Evolutionary conservation across 1,140 invertebrate species (phyloP).

Genomic region (Dendrolimus kikuchii): DNA sequence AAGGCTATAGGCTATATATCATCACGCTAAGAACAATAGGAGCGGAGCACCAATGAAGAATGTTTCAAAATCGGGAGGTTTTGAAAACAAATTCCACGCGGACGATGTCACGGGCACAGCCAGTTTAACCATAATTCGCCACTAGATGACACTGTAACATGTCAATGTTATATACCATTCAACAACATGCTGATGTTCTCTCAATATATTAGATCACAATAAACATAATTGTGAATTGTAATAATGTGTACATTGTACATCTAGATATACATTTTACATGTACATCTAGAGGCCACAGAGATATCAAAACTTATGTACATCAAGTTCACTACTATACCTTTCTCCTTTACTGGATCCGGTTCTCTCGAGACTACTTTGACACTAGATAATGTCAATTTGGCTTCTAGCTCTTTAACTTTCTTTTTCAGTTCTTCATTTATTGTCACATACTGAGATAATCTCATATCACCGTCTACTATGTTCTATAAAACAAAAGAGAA

Average conservation of each 20-base stretch:
- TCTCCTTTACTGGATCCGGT: conserved; percentile 33
- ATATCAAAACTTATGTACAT: conserved; percentile 1
- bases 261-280: neutral
- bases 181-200: too few relatives aligned
- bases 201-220: too few relatives aligned
- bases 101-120: too few relatives aligned
- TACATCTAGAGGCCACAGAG: neutral
- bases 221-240: too few relatives aligned
- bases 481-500: conserved; percentile 22
- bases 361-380: conserved; percentile 24
- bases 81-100: too few relatives aligned
- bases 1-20: too few relatives aligned
- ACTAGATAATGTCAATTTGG: conserved; percentile 42
- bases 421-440: conserved; percentile 60
- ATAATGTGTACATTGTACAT: neutral
- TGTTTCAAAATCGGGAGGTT: too few relatives aligned
- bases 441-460: conserved; percentile 58
- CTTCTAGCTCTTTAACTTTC: conserved; percentile 59
- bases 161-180: too few relatives aligned
- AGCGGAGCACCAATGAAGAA: too few relatives aligned
- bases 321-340: conserved; percentile 23
- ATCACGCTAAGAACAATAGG: too few relatives aligned
- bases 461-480: conserved; percentile 58
- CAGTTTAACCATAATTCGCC: too few relatives aligned
- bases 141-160: too few relatives aligned